Conservation (phyloP, 1,140 invertebrate genomes). For the Atta texana region DNA sequence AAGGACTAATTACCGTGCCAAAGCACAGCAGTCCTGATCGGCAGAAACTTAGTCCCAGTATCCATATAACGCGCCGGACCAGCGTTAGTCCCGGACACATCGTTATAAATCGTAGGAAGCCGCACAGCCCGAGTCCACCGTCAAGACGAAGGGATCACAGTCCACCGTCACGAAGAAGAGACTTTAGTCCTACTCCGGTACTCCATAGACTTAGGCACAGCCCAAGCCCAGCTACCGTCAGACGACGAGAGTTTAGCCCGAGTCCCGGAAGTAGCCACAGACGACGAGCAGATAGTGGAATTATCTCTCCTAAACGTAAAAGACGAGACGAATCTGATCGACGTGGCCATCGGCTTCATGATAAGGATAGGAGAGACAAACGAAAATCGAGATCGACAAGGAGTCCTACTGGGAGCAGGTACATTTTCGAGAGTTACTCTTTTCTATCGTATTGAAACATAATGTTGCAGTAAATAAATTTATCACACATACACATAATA, state of each 20-base stretch:
- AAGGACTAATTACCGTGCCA: constrained; percentile 42
- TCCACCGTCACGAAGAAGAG: constrained; percentile 80
- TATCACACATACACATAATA: not conserved
- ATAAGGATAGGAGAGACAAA: constrained; percentile 84
- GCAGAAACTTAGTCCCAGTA: constrained; percentile 79
- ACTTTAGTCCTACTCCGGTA: constrained; percentile 80
- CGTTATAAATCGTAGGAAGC: constrained; percentile 73
- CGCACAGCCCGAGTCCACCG: constrained; percentile 82
- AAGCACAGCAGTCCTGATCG: constrained; percentile 78
- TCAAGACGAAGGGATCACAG: constrained; percentile 80
- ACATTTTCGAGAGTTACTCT: not conserved
- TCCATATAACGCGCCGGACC: constrained; percentile 63
- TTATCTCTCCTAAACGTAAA: constrained; percentile 82
- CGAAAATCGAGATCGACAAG: constrained; percentile 80
- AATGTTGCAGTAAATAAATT: not conserved
- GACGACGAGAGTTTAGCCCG: constrained; percentile 80
- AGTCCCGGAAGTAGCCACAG: constrained; percentile 75
- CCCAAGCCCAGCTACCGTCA: constrained; percentile 77
- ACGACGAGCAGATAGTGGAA: constrained; percentile 73
- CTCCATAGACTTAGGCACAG: constrained; percentile 81
- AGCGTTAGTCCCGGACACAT: constrained; percentile 75
- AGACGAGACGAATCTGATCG: constrained; percentile 82
- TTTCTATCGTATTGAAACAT: not conserved
- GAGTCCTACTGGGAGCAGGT: constrained; percentile 80
- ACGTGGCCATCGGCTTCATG: constrained; percentile 83